These are phyloP conservation scores for Pemphigus obesinymphae DNA, from an alignment of 1,140 invertebrate species.

Conservation along the genomic window DNA sequence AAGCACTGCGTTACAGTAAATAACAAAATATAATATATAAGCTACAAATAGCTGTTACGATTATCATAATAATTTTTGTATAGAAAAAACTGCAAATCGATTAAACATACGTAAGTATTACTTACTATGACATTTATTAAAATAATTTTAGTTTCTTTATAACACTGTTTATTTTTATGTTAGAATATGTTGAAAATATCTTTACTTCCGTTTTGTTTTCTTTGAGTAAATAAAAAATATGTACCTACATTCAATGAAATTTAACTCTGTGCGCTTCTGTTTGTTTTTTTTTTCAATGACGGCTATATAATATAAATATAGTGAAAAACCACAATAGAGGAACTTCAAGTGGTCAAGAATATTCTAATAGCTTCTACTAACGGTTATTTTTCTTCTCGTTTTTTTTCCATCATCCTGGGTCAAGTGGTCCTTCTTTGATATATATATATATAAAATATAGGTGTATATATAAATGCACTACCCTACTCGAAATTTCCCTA, in stretches of 20 bases:
- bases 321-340: slow-evolving; percentile 20
- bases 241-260: not conserved
- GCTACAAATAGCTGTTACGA: too few species aligned
- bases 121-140: not conserved
- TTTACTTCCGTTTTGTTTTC: not conserved
- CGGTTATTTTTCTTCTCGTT: slow-evolving; percentile 28
- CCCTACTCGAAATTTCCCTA: slow-evolving; percentile 13
- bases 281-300: not conserved
- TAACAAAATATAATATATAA: too few species aligned
- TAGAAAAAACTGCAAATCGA: too few species aligned
- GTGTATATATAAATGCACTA: not conserved
- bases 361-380: slow-evolving; percentile 19
- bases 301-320: too few species aligned
- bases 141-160: not conserved
- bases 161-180: not conserved
- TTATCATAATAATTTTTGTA: too few species aligned
- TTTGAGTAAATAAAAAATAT: not conserved
- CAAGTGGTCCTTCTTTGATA: slow-evolving; percentile 24
- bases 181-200: not conserved
- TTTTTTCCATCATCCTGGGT: slow-evolving; percentile 8
- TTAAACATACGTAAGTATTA: too few species aligned
- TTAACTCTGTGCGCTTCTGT: not conserved
- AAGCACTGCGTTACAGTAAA: too few species aligned
- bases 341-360: slow-evolving; percentile 17
- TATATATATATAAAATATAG: not conserved